A percentile compares a stretch with the other conserved stretches of the same genome.
These are phyloP conservation scores for Microctonus aethiopoides DNA, from an alignment of 2,888 invertebrate species.

Conservation along the genomic window DNA sequence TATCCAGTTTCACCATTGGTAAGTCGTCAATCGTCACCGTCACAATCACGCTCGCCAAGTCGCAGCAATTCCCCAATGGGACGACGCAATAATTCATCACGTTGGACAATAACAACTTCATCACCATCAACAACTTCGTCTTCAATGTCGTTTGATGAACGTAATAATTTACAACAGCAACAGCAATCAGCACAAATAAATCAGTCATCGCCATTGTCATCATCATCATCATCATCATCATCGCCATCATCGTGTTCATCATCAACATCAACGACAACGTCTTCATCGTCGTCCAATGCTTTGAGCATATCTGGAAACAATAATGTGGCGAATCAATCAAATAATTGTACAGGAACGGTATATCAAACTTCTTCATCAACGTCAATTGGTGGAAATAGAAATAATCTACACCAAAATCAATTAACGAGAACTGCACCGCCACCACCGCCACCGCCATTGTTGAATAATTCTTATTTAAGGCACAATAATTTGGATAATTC, in stretches of 20 bases:
- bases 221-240: no score
- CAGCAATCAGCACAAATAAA: constrained; percentile 43
- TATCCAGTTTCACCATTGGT: constrained; percentile 78
- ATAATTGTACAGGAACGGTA: constrained; percentile 57
- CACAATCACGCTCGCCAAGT: constrained; percentile 73
- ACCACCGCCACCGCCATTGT: constrained; percentile 54
- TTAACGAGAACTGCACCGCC: constrained; percentile 44
- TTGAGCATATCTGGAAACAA: constrained; percentile 56
- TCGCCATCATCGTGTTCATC: no score
- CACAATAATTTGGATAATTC: constrained; percentile 55
- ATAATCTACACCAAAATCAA: constrained; percentile 44
- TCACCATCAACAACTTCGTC: constrained; percentile 16
- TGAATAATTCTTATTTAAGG: constrained; percentile 48
- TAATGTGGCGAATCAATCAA: constrained; percentile 56
- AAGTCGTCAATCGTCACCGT: constrained; percentile 80
- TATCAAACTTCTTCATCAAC: constrained; percentile 51
- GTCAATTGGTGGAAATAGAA: constrained; percentile 48
- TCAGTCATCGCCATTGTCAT: constrained; percentile 55
- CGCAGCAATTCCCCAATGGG: constrained; percentile 63
- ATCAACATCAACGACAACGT: no score
- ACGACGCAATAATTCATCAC: constrained; percentile 63
- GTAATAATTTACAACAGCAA: background rate
- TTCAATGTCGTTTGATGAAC: constrained; percentile 36
- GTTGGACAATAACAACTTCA: no score
- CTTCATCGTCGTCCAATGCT: constrained; percentile 54